These are phyloP conservation scores for Rambutsinella grinnellia DNA, from an alignment of 2,888 invertebrate genomes.

Conservation along the genomic window DNA sequence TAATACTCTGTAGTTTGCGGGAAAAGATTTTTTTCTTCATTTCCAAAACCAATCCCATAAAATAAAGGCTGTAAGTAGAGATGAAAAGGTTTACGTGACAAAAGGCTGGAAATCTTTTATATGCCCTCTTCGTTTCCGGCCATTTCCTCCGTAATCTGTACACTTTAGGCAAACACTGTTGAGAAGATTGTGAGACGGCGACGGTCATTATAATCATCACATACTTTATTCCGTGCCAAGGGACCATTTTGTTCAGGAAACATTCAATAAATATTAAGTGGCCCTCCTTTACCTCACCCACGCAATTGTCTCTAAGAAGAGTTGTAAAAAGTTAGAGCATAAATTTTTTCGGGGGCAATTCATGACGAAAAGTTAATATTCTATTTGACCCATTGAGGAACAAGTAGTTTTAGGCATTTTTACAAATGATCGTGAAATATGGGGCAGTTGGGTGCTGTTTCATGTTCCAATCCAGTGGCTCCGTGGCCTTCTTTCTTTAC, in stretches of 20 bases:
- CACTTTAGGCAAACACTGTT: not conserved
- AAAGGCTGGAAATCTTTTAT: conserved; percentile 16
- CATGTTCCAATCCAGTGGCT: no score
- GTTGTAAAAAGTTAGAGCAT: no score
- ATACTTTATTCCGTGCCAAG: conserved; percentile 15
- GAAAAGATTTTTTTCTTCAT: not conserved
- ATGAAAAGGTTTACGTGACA: conserved; percentile 10
- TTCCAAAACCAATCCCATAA: not conserved
- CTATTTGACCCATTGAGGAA: no score
- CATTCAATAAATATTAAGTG: conserved; percentile 27
- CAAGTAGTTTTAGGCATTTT: conserved; percentile 1
- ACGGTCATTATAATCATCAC: not conserved
- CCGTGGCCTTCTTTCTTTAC: no score
- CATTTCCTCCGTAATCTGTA: conserved; percentile 14
- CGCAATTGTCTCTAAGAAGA: no score
- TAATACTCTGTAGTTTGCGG: no score
- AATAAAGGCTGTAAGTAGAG: not conserved
- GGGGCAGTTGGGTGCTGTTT: not conserved
- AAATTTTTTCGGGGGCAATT: no score
- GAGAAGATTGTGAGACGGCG: no score
- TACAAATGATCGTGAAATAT: conserved; percentile 13
- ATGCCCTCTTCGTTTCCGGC: conserved; percentile 33
- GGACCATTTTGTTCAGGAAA: conserved; percentile 36
- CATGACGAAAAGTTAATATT: no score
- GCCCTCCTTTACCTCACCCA: not conserved